Percentiles rank a stretch among this genome's conserved stretches.
These are phyloP conservation scores for Lycodopsis pacificus DNA, from an alignment of 2,797 vertebrate species.

Conservation along the genomic window DNA sequence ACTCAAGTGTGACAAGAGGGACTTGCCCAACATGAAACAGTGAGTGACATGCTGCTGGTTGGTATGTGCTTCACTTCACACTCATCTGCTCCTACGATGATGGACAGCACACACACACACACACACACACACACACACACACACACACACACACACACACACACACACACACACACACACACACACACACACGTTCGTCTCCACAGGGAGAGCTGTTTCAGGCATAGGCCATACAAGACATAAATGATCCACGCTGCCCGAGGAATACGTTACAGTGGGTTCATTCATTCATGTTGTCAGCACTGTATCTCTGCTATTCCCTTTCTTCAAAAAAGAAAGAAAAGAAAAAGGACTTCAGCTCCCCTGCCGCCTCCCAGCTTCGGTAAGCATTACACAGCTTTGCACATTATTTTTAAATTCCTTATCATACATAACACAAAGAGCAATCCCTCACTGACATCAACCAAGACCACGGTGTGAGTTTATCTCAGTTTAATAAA, in stretches of 20 bases:
- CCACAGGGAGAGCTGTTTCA: slow-evolving; percentile 65
- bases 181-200: slow-evolving; percentile 54
- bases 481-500: slow-evolving; percentile 63
- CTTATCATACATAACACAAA: slow-evolving; percentile 57
- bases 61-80: slow-evolving; percentile 69
- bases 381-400: slow-evolving; percentile 32
- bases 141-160: slow-evolving; percentile 41
- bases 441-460: slow-evolving; percentile 43
- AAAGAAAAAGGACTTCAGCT: slow-evolving; percentile 24
- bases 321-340: slow-evolving; percentile 28
- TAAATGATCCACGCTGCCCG: slow-evolving; percentile 62
- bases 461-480: slow-evolving; percentile 49
- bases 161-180: slow-evolving; percentile 38
- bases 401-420: slow-evolving; percentile 52
- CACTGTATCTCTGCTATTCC: slow-evolving; percentile 44
- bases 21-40: slow-evolving; percentile 59
- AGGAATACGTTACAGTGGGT: slow-evolving; percentile 52
- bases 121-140: no score
- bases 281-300: slow-evolving; percentile 65
- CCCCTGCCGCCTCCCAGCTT: slow-evolving; percentile 46
- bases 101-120: slow-evolving; percentile 62
- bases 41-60: slow-evolving; percentile 64
- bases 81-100: slow-evolving; percentile 70
- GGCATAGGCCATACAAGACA: slow-evolving; percentile 63
- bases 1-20: slow-evolving; percentile 61